Evolutionary conservation across 2,113 vertebrate species (phyloP).

Genomic region (Melanerpes formicivorus): DNA sequence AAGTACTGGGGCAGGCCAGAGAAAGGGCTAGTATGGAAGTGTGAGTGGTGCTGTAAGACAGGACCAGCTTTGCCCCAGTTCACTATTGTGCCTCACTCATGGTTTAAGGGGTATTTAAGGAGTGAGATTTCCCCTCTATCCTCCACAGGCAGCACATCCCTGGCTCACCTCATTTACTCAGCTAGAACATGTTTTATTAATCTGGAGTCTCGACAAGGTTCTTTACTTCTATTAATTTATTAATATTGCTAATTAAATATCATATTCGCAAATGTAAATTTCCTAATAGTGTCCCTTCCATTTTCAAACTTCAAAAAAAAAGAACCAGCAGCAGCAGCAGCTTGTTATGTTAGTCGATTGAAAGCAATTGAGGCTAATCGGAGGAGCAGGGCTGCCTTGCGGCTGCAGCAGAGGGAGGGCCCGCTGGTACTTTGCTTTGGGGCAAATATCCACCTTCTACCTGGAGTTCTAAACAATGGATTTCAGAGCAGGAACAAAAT

Average conservation of each 20-base stretch:
- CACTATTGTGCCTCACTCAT: not conserved
- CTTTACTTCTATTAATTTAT: conserved; percentile 83
- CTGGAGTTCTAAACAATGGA: not conserved
- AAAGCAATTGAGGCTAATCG: conserved; percentile 70
- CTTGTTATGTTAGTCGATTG: conserved; percentile 69
- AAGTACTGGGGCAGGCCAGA: not conserved
- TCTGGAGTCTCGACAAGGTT: conserved; percentile 79
- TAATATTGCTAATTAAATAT: conserved; percentile 85
- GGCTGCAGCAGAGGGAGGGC: not conserved
- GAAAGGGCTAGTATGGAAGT: not conserved
- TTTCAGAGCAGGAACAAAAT: not conserved
- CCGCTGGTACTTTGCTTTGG: not conserved
- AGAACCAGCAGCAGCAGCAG: conserved; percentile 55
- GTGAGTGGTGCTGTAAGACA: not conserved
- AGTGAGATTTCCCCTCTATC: conserved; percentile 23
- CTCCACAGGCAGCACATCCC: conserved; percentile 11
- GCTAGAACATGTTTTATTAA: conserved; percentile 79
- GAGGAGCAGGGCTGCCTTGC: conserved; percentile 1
- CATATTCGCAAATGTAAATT: conserved; percentile 85
- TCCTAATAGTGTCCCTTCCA: conserved; percentile 83
- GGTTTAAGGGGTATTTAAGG: not conserved
- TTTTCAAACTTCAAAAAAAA: conserved; percentile 70
- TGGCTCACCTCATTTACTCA: conserved; percentile 59
- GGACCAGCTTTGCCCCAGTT: not conserved
- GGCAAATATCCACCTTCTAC: conserved; percentile 28